These are phyloP conservation scores for Isoperla grammatica DNA, from an alignment of 2,888 invertebrate genomes.

Conservation along the genomic window DNA sequence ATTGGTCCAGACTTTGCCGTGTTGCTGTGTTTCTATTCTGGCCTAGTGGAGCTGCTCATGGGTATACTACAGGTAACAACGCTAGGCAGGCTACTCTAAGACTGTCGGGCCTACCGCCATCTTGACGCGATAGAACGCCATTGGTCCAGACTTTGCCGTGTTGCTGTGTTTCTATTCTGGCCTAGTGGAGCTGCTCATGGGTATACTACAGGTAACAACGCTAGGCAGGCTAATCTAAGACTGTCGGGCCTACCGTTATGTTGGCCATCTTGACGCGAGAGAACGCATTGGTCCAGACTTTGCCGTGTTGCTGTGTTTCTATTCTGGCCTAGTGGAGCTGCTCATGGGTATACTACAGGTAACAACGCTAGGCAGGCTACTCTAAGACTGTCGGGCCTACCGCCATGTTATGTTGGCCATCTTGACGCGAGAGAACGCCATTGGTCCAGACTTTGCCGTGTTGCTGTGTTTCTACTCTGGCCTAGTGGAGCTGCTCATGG, in stretches of 20 bases:
- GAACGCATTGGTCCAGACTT: constrained; percentile 66
- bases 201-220: too few species aligned
- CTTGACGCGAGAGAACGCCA: constrained; percentile 65
- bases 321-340: constrained; percentile 64
- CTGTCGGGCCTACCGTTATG: constrained; percentile 88
- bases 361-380: too few species aligned
- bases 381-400: constrained; percentile 88
- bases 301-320: constrained; percentile 64
- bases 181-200: too few species aligned
- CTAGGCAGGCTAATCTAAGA: too few species aligned
- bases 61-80: constrained; percentile 68
- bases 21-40: constrained; percentile 63
- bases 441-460: constrained; percentile 66
- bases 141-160: too few species aligned
- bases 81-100: too few species aligned
- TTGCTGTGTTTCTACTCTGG: constrained; percentile 66
- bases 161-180: too few species aligned
- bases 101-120: too few species aligned
- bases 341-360: constrained; percentile 67
- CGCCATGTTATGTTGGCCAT: constrained; percentile 81
- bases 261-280: constrained; percentile 73
- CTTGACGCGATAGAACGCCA: too few species aligned
- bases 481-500: constrained; percentile 64
- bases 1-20: constrained; percentile 67
- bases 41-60: constrained; percentile 64